Evolutionary conservation across 2,113 vertebrate species (phyloP), one percentile per base, ranked within the genome.

Genomic region (Oreochromis tanganicae): DNA sequence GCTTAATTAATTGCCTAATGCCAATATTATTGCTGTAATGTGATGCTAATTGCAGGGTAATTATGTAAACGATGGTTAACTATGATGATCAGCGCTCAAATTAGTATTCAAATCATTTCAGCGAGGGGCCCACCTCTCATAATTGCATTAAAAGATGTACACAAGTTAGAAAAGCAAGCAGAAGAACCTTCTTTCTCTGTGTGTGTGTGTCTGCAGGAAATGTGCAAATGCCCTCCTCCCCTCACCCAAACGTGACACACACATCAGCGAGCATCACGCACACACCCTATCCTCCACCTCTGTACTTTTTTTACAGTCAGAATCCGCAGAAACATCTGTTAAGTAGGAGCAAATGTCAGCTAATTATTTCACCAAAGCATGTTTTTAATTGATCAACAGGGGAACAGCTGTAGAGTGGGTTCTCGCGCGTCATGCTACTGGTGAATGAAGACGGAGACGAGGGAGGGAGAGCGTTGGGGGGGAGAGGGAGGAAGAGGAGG

Each of bases 341-440:
- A 93, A 95, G 93, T 91, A 89, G 91, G 96, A 96, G 94, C 94
- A 96, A 96, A 95, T 96, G 95, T 95, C 94, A 95, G 94, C 94
- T 95, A 96, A 96, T 95, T 95, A 95, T 96, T 96, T 96, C 94
- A 96, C 96, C 93, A 95, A 96, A 95, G 94, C 91, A 84, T 93
- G 92, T 93, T 96, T 96, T 96, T 96, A 96, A 96, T 96, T 96
- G 96, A 96, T 96, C 96, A 93, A 95, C 96, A 94, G 94, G 96
- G 96, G 95, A 96, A 93, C 95, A 93, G 91, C 92, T 94, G 95
- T 93, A 93, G 91, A 93, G 93, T 12, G 86, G 87, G 87, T 93
- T 91, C 88, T 85, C 63, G 84, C 85, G 84, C 82, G 84, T 95
- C 92, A 91, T 82, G 89, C 63, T 43, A 92, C 81, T 79, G n/a